phyloP scores from a whole-genome alignment of 2,113 vertebrate species.

The Elephas maximus region DNA sequence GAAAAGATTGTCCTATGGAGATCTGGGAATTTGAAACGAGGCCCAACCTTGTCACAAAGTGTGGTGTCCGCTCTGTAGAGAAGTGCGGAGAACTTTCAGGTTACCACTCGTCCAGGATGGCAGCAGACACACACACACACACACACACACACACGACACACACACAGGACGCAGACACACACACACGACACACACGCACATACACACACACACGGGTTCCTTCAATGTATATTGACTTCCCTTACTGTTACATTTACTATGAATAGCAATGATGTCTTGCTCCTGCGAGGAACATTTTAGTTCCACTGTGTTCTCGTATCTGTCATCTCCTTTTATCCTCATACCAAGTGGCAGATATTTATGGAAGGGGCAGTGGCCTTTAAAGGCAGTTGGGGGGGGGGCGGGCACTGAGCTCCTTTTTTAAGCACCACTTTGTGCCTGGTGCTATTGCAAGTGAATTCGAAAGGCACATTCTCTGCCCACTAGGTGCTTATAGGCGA shows the following conservation, averaged over 20 bases:
- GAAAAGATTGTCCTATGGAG: not conserved
- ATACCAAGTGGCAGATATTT: constrained; percentile 53
- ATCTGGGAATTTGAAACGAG: not conserved
- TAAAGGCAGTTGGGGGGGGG: not conserved
- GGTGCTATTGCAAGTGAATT: not conserved
- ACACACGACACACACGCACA: too few relatives aligned
- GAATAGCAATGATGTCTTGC: not conserved
- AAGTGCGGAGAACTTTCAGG: not conserved
- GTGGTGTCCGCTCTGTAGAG: not conserved
- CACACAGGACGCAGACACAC: too few relatives aligned
- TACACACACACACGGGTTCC: not conserved
- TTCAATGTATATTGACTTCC: not conserved
- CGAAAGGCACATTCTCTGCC: not conserved
- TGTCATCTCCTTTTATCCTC: constrained; percentile 46
- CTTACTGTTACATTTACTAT: not conserved
- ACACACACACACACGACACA: too few relatives aligned
- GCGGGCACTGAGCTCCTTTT: not conserved
- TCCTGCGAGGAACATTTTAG: not conserved
- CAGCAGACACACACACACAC: fast-evolving
- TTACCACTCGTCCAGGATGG: not conserved
- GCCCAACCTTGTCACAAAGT: not conserved
- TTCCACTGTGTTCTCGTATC: not conserved
- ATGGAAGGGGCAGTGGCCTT: not conserved
- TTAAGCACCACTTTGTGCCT: not conserved
- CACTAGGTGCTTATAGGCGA: not conserved